Percentiles rank a stretch among this genome's conserved stretches.
Evolutionary conservation across 2,888 invertebrate genomes (phyloP).

Genomic region (Papilio protenor): DNA sequence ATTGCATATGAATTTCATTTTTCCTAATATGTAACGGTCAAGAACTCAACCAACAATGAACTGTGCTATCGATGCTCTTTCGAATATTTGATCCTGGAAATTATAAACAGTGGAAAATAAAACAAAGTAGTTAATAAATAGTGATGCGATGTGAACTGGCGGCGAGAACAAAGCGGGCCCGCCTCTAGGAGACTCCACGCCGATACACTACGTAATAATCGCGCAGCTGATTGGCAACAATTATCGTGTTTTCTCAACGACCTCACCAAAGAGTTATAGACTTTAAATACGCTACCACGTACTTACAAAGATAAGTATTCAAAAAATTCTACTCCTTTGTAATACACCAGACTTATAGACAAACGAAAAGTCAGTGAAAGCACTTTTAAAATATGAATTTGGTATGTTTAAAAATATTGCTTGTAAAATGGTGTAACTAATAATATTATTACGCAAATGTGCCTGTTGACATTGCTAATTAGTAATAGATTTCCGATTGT

Average conservation of each 20-base stretch:
- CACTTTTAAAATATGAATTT: no score
- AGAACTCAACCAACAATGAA: no score
- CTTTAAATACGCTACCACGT: slow-evolving; percentile 43
- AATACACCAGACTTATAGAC: no score
- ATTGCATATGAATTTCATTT: not conserved
- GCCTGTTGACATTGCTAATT: no score
- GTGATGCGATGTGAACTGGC: slow-evolving; percentile 65
- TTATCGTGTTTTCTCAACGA: slow-evolving; percentile 66
- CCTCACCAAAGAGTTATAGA: slow-evolving; percentile 52
- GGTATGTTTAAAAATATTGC: no score
- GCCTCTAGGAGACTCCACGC: slow-evolving; percentile 58
- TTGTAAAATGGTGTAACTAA: no score
- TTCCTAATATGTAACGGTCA: no score
- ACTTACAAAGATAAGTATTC: not conserved
- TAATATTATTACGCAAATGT: no score
- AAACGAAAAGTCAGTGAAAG: no score
- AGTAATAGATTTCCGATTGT: no score
- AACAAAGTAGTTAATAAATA: slow-evolving; percentile 56
- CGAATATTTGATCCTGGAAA: not conserved
- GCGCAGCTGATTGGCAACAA: slow-evolving; percentile 65
- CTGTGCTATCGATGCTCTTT: not conserved
- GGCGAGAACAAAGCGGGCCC: slow-evolving; percentile 64
- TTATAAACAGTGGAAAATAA: not conserved
- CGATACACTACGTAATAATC: slow-evolving; percentile 64
- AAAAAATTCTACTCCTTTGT: not conserved